These are phyloP conservation scores for Falco peregrinus DNA, from an alignment of 2,797 vertebrate species.

Conservation along the genomic window DNA sequence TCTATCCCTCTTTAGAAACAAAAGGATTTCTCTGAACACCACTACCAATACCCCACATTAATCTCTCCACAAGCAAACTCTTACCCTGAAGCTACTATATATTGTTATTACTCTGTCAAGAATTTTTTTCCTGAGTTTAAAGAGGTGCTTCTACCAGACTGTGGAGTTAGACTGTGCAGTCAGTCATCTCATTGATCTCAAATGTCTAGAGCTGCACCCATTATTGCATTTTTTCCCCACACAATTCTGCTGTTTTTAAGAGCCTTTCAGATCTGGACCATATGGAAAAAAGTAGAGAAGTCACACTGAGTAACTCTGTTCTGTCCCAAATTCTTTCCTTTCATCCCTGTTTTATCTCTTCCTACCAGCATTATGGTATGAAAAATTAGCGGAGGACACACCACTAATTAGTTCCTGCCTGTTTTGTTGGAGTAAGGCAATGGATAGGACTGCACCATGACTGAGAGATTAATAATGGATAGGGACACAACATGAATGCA, in stretches of 20 bases:
- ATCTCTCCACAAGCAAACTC: slow-evolving; percentile 33
- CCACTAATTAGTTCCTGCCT: neutral
- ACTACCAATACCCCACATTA: slow-evolving; percentile 26
- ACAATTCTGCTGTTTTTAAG: neutral
- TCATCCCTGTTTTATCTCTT: neutral
- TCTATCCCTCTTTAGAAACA: slow-evolving; percentile 15
- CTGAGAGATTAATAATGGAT: neutral
- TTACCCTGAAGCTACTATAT: slow-evolving; percentile 10
- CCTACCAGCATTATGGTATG: neutral
- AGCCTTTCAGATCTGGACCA: neutral
- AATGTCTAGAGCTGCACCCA: neutral
- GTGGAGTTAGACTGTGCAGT: neutral
- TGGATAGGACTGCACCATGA: neutral
- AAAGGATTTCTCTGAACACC: slow-evolving; percentile 45
- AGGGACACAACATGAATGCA: neutral
- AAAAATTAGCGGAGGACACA: neutral
- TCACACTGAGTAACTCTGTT: neutral
- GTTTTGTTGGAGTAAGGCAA: neutral
- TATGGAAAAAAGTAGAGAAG: neutral
- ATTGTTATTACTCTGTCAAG: slow-evolving; percentile 22
- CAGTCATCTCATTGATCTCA: neutral
- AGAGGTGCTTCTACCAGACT: neutral
- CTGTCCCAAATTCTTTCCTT: neutral
- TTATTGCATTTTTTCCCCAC: neutral
- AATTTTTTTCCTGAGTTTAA: neutral